phyloP scores from a whole-genome alignment of 1,140 invertebrate genomes.

The Berghia stephanieae region DNA sequence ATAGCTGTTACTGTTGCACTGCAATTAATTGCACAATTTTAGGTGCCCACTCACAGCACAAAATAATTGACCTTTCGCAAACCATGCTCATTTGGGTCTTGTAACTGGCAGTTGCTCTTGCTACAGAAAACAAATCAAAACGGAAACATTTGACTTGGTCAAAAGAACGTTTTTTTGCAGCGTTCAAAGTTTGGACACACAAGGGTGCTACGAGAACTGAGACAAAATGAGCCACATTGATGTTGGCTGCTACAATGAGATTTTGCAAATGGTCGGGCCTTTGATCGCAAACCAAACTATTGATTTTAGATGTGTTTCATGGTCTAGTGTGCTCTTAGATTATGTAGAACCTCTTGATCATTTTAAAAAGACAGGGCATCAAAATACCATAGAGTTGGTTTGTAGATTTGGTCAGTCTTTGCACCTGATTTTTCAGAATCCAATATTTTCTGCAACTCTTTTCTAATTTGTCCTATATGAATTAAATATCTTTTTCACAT shows the following conservation, averaged over 20 bases:
- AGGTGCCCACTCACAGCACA: background rate
- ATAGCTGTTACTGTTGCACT: too few species aligned
- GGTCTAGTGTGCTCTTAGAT: background rate
- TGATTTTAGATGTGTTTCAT: background rate
- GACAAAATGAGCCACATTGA: background rate
- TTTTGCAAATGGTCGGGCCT: too few species aligned
- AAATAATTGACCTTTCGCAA: background rate
- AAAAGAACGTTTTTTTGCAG: background rate
- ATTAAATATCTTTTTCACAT: background rate
- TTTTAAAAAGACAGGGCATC: background rate
- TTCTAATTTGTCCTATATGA: background rate
- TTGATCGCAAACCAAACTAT: too few species aligned
- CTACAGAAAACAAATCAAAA: background rate
- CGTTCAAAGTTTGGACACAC: background rate
- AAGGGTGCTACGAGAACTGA: background rate
- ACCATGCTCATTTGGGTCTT: constrained; percentile 1
- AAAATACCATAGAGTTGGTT: constrained; percentile 4
- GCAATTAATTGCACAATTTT: too few species aligned
- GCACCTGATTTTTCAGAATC: constrained; percentile 21
- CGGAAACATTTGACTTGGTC: too few species aligned
- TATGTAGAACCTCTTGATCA: constrained; percentile 1
- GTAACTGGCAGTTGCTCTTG: background rate
- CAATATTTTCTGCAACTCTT: constrained; percentile 6
- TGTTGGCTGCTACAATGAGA: background rate
- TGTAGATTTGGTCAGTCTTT: background rate